A percentile compares a stretch with the other conserved stretches of the same genome.
Evolutionary conservation across 2,888 invertebrate species (phyloP).

Genomic region (Papilio protenor): DNA sequence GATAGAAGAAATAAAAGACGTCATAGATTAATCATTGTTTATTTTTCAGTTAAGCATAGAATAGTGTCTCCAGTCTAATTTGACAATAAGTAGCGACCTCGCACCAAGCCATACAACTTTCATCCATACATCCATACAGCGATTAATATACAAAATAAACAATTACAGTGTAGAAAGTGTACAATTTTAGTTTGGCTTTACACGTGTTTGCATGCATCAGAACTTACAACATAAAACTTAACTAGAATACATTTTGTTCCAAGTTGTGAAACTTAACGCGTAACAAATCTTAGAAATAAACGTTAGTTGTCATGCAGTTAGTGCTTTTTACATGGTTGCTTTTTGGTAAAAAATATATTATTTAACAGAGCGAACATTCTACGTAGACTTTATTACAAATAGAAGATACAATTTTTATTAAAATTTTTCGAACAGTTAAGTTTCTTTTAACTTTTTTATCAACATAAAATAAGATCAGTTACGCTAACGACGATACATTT

Average conservation of each 20-base stretch:
- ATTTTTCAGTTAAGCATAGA: slow-evolving; percentile 83
- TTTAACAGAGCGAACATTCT: slow-evolving; percentile 15
- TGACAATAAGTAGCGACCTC: slow-evolving; percentile 67
- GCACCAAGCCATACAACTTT: slow-evolving; percentile 65
- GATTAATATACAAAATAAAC: slow-evolving; percentile 53
- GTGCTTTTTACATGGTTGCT: slow-evolving; percentile 52
- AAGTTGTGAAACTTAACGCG: slow-evolving; percentile 56
- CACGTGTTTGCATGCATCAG: slow-evolving; percentile 44
- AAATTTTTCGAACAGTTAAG: neutral
- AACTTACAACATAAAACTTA: slow-evolving; percentile 48
- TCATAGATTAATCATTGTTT: slow-evolving; percentile 79
- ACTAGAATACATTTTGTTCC: slow-evolving; percentile 64
- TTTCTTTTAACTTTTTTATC: neutral
- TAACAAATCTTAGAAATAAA: slow-evolving; percentile 64
- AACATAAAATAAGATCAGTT: slow-evolving; percentile 53
- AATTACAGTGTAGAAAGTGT: slow-evolving; percentile 57
- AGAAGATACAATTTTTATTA: slow-evolving; percentile 3
- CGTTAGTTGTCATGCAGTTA: slow-evolving; percentile 77
- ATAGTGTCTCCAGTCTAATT: slow-evolving; percentile 79
- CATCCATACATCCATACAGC: slow-evolving; percentile 54
- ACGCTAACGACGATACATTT: slow-evolving; percentile 49
- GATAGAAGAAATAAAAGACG: slow-evolving; percentile 49
- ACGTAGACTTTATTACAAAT: slow-evolving; percentile 6
- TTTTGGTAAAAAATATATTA: slow-evolving; percentile 33
- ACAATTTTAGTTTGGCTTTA: slow-evolving; percentile 44